Evolutionary conservation across 2,797 vertebrate genomes (phyloP), one percentile per base, ranked within the genome.

Genomic region (Phoxinus dragarum): DNA sequence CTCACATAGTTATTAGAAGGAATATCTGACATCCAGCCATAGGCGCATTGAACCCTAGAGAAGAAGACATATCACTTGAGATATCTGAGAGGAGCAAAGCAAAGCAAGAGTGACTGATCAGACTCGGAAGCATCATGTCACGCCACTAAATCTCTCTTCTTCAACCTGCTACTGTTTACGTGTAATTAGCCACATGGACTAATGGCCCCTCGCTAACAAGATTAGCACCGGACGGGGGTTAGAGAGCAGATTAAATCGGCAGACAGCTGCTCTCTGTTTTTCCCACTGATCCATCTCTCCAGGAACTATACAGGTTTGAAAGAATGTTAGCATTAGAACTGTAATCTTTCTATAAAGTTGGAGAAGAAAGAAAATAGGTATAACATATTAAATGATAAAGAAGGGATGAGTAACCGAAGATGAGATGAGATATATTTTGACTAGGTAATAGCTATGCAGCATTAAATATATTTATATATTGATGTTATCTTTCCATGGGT

Each of bases 191-290:
- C 23, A 21, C 83, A 84, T 90, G 86, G 86, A 90, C 91, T 93
- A 91, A 93, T 92, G 91, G 87, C 90, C 88, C 69, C 59, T 77
- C 61, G 49, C 88, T 95, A 94, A 95, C 88, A 68, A 89, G 96
- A 95, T 96, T 95, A 95, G 89, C 90, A 89, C 90, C 88, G 91
- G 90, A 92, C 68, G 68, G 84, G 87, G 72, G 81, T 27, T 81
- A 84, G 52, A 87, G 69, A 73, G 74, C 49, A 92, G 94, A 95
- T 94, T 94, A 94, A 92, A 92, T 84, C 69, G 27, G 54, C 31
- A 89, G 86, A 81, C 94, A 94, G 89, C 90, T 93, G 93, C 88
- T 91, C 89, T 64, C 71, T 82, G 88, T 89, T 91, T 83, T 89
- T 85, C 87, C 83, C 77, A 86, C 68, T 81, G 76, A 88, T 69